Base-by-base conservation (phyloP, 2,888 invertebrate species). In the Iselma pallidipennis region DNA sequence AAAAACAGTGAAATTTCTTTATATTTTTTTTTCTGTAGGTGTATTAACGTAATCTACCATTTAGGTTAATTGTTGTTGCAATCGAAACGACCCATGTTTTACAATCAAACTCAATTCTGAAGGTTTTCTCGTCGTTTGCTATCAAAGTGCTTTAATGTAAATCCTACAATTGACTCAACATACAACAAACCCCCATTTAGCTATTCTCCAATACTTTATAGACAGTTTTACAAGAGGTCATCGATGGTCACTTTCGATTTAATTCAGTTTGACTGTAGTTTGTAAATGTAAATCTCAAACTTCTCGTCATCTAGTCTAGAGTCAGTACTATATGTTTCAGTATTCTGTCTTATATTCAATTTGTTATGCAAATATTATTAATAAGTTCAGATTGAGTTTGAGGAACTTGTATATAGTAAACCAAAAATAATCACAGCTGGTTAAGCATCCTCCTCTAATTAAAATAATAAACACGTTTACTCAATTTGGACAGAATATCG, bases 111-210 rank as follows among this genome's bases (percentile, higher is more conserved):
- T n/a, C n/a, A n/a, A n/a, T n/a, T n/a, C n/a, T n/a, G n/a, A n/a
- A n/a, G n/a, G n/a, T n/a, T n/a, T n/a, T n/a, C n/a, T n/a, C n/a
- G n/a, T 14, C 33, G 2, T 16, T 16, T 37, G 14, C 37, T 16
- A n/a, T 37, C 7, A 37, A 16, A 37, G 16, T 37, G 37, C 16
- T 37, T 37, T 28, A 28, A 28, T 28, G 28, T 45, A 12, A 12
- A 45, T 23, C 23, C 45, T 23, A 5, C 5, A 45, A 45, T 45
- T 23, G 42, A 23, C 1, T 45, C 21, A 42, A 42, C 19, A 21
- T 42, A 45, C 45, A 45, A 12, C 45, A 45, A 45, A 45, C 23
- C 45, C 45, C 45, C 45, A 45, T 45, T 45, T 45, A 45, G 19
- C n/a, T n/a, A n/a, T n/a, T n/a, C n/a, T n/a, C n/a, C n/a, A n/a